phyloP scores from a whole-genome alignment of 92 coral and sea anemone genomes.

The Scolanthus callimorphus region DNA sequence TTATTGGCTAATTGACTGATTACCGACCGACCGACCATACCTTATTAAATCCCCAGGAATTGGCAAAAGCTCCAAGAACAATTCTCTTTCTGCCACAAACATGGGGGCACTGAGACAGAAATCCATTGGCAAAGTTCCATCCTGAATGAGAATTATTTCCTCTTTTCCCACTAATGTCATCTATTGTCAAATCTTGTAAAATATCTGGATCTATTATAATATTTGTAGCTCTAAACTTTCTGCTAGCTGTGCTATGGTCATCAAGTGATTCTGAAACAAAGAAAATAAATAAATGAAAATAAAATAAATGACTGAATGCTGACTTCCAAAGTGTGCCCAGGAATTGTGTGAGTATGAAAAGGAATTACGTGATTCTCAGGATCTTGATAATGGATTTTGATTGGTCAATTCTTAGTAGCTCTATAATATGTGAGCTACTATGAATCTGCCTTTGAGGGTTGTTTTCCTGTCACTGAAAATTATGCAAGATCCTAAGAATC shows the following conservation, averaged over 20 bases:
- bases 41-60: slow-evolving; percentile 7
- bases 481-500: no score
- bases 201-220: slow-evolving; percentile 44
- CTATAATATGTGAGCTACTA: no score
- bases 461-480: no score
- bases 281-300: background rate
- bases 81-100: slow-evolving; percentile 31
- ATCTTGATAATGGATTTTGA: no score
- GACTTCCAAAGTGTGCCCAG: no score
- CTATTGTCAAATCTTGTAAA: slow-evolving; percentile 19
- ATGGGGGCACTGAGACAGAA: slow-evolving; percentile 8
- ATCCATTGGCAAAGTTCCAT: slow-evolving; percentile 34
- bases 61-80: slow-evolving; percentile 29
- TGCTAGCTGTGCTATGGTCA: slow-evolving; percentile 17
- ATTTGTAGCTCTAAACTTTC: slow-evolving; percentile 11
- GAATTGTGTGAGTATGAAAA: no score
- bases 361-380: no score
- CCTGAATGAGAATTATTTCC: slow-evolving; percentile 14
- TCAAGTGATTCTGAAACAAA: slow-evolving; percentile 26
- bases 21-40: no score
- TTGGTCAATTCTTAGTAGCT: no score
- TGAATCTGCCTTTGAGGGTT: no score
- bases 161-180: background rate
- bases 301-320: no score
- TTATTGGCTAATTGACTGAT: no score